Evolutionary conservation across 2,797 vertebrate genomes (phyloP).

Genomic region (Helarctos malayanus): DNA sequence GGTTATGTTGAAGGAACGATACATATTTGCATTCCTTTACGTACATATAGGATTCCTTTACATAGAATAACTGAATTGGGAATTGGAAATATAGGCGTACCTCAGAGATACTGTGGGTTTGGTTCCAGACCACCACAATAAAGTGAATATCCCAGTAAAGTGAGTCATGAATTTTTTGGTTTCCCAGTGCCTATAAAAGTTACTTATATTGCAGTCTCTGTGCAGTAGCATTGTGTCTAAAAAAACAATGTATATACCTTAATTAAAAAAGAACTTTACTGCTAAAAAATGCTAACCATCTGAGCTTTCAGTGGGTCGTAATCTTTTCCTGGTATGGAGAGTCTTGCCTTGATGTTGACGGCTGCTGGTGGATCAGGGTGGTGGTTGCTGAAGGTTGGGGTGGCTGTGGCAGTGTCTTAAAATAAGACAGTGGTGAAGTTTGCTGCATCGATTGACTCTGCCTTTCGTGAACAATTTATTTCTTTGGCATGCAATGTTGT

Average conservation of each 20-base stretch:
- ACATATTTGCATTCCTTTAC: neutral
- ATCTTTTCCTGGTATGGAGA: neutral
- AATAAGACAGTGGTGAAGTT: neutral
- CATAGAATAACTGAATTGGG: constrained; percentile 21
- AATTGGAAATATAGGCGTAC: constrained; percentile 4
- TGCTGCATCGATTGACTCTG: neutral
- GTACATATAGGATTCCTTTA: neutral
- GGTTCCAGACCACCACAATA: neutral
- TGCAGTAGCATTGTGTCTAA: neutral
- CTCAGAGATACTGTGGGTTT: neutral
- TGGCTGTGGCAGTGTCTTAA: neutral
- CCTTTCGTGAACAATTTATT: neutral
- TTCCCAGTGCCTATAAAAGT: neutral
- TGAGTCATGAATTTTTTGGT: neutral
- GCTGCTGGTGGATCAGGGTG: neutral
- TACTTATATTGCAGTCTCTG: neutral
- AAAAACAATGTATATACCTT: neutral
- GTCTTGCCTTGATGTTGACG: neutral
- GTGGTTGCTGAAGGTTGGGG: neutral
- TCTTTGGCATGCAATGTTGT: neutral
- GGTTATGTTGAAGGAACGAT: neutral
- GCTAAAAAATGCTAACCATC: neutral
- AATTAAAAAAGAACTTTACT: neutral
- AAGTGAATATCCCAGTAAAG: neutral
- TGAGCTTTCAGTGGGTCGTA: neutral